These are phyloP conservation scores for Drosophila borealis DNA, from an alignment of 2,888 invertebrate species.

Conservation along the genomic window DNA sequence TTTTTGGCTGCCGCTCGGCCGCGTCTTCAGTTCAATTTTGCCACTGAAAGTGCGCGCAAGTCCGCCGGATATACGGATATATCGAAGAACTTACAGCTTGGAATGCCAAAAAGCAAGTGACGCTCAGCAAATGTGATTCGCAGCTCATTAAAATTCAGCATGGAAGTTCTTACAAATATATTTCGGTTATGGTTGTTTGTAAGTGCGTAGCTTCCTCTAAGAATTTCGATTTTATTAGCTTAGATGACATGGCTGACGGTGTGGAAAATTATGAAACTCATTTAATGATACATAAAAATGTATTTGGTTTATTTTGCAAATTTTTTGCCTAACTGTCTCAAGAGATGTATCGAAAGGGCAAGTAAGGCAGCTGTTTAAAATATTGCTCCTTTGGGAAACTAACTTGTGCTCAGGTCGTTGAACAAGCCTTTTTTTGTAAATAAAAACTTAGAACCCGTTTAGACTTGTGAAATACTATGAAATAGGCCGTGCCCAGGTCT, in stretches of 20 bases:
- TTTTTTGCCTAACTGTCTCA: too few species aligned
- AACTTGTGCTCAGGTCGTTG: too few species aligned
- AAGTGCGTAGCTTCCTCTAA: constrained; percentile 46
- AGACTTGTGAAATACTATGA: too few species aligned
- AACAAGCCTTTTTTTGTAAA: too few species aligned
- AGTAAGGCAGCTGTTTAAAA: too few species aligned
- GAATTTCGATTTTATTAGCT: constrained; percentile 6
- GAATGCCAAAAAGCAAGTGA: constrained; percentile 2
- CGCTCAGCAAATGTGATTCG: constrained; percentile 23
- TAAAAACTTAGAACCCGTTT: too few species aligned
- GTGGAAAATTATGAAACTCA: not conserved
- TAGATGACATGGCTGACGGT: not conserved
- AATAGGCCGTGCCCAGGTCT: too few species aligned
- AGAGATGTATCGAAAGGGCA: too few species aligned
- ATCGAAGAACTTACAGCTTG: not conserved
- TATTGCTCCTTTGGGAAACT: too few species aligned
- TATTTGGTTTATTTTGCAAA: too few species aligned
- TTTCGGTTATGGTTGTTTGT: constrained; percentile 47
- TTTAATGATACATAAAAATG: too few species aligned
- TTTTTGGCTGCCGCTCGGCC: constrained; percentile 16
- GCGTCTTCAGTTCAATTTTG: constrained; percentile 55
- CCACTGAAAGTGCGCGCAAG: constrained; percentile 61
- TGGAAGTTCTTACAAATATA: constrained; percentile 43
- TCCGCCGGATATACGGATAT: constrained; percentile 10
- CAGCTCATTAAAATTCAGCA: constrained; percentile 58